Percentiles rank a stretch among this genome's conserved stretches.
These are phyloP conservation scores for Ceriagrion tenellum DNA, from an alignment of 2,888 invertebrate genomes.

Conservation along the genomic window DNA sequence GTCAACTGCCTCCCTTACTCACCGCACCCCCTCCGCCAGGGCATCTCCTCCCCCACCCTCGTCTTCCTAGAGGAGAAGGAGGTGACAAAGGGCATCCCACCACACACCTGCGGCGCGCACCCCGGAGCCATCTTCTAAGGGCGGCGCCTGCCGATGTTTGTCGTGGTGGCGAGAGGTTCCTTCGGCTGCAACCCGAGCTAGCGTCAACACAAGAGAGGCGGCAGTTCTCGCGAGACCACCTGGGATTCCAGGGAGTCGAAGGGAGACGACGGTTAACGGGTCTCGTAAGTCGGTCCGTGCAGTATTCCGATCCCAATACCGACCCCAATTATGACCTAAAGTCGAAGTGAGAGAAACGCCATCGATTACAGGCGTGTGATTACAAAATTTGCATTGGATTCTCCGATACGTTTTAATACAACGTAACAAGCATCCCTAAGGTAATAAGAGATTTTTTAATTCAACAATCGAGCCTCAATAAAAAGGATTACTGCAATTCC, in stretches of 20 bases:
- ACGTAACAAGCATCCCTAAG: too few species aligned
- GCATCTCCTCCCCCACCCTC: background rate
- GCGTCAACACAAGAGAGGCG: background rate
- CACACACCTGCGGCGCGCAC: background rate
- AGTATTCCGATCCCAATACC: background rate
- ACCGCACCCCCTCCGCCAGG: background rate
- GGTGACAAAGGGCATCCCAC: background rate
- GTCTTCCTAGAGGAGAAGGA: too few species aligned
- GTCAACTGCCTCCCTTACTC: background rate
- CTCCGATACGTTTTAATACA: too few species aligned
- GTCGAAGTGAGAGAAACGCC: too few species aligned
- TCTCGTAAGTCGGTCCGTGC: background rate
- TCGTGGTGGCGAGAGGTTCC: too few species aligned
- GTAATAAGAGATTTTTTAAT: too few species aligned
- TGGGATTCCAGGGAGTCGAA: background rate
- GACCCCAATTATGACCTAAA: background rate
- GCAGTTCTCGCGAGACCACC: background rate
- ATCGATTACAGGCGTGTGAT: background rate
- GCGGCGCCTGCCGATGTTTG: background rate
- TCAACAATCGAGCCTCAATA: too few species aligned
- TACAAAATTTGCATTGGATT: background rate
- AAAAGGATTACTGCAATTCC: too few species aligned
- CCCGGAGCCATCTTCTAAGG: background rate
- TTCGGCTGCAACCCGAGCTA: background rate
- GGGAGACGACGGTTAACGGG: too few species aligned